Percentiles rank a stretch among this genome's conserved stretches.
Conservation (phyloP, 35 echinoderm and acorn worm species). For the Holothuria glaberrima region DNA sequence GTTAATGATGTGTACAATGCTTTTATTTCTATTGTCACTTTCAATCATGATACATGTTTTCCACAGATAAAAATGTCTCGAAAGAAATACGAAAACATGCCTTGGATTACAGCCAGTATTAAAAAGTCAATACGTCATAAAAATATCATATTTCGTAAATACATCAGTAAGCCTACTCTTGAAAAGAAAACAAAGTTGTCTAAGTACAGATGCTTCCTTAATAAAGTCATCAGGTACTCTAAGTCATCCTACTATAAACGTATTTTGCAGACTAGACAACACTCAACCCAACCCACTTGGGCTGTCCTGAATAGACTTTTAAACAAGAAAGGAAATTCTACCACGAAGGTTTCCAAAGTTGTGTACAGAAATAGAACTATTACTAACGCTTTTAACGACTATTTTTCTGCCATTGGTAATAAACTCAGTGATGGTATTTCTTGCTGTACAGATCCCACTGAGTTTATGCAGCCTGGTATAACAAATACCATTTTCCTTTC, state of each 20-base stretch:
- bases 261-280: conserved; percentile 4
- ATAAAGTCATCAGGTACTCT: neutral
- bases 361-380: neutral
- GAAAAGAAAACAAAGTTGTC: neutral
- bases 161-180: neutral
- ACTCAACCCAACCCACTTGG: neutral
- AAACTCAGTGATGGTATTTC: conserved; percentile 20
- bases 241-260: conserved; percentile 23
- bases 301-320: conserved; percentile 11
- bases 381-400: too few species aligned
- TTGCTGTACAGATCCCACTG: neutral
- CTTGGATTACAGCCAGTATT: neutral
- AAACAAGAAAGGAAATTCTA: conserved; percentile 17
- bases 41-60: neutral
- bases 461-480: conserved; percentile 11
- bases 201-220: conserved; percentile 11
- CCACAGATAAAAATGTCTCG: neutral
- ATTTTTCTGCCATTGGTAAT: neutral
- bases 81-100: neutral
- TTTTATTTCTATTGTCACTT: too few species aligned
- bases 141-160: neutral
- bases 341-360: neutral
- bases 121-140: conserved; percentile 6
- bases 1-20: too few species aligned
- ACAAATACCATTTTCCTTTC: neutral